phyloP scores from a whole-genome alignment of 2,888 invertebrate genomes.

The Drosophila atripex region DNA sequence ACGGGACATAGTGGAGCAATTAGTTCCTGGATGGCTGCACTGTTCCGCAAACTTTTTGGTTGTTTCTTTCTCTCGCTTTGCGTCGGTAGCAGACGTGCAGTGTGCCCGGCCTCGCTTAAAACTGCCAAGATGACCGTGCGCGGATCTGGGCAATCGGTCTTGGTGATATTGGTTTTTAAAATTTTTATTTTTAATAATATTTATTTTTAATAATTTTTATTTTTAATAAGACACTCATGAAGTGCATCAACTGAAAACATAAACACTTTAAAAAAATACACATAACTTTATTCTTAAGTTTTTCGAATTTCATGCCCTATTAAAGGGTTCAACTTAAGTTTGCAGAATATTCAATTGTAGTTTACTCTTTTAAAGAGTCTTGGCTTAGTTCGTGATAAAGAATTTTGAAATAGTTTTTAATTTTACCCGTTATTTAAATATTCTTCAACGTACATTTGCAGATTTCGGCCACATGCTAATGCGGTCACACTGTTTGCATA shows the following conservation, averaged over 20 bases:
- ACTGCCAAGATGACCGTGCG: not conserved
- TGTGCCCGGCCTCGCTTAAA: conserved; percentile 15
- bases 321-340: too few relatives aligned
- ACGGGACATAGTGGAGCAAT: conserved; percentile 39
- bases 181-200: not conserved
- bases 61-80: conserved; percentile 65
- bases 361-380: too few relatives aligned
- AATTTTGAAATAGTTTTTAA: not conserved
- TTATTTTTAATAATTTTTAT: not conserved
- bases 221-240: not conserved
- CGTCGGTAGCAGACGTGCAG: conserved; percentile 24
- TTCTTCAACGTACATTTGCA: not conserved
- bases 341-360: too few relatives aligned
- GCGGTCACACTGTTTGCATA: conserved; percentile 31
- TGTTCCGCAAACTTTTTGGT: conserved; percentile 76
- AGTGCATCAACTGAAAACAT: not conserved
- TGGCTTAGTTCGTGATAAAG: too few relatives aligned
- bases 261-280: too few relatives aligned
- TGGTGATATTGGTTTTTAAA: not conserved
- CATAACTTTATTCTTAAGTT: too few relatives aligned
- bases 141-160: not conserved
- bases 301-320: too few relatives aligned
- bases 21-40: conserved; percentile 62
- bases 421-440: not conserved
- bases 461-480: not conserved